Conservation (phyloP, 2,113 vertebrate species). For the Garra rufa region DNA sequence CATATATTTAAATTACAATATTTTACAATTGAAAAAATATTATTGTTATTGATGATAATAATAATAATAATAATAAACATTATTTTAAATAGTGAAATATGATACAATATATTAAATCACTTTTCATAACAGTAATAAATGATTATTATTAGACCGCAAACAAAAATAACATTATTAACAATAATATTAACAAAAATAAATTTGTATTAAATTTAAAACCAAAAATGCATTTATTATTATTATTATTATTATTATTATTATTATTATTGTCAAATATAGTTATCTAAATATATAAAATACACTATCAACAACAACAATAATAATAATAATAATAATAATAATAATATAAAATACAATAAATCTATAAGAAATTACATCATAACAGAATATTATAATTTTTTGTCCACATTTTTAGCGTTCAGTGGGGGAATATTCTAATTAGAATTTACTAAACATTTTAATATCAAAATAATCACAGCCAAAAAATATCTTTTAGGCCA, state of each 20-base stretch:
- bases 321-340: too few species aligned
- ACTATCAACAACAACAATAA: neutral
- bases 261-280: neutral
- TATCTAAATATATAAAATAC: neutral
- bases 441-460: neutral
- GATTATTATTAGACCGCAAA: too few species aligned
- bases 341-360: too few species aligned
- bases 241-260: neutral
- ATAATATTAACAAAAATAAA: neutral
- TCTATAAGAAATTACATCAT: too few species aligned
- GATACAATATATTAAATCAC: neutral
- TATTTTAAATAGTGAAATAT: neutral
- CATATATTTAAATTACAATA: too few species aligned
- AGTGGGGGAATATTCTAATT: neutral
- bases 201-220: neutral
- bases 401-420: too few species aligned
- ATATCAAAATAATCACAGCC: neutral
- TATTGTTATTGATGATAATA: too few species aligned
- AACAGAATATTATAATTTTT: too few species aligned
- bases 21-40: too few species aligned
- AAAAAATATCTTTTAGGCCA: conserved; percentile 78
- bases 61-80: neutral
- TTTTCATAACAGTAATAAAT: neutral
- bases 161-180: neutral
- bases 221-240: neutral